Conservation (phyloP, 2,888 invertebrate genomes). For the Spisula solida region DNA sequence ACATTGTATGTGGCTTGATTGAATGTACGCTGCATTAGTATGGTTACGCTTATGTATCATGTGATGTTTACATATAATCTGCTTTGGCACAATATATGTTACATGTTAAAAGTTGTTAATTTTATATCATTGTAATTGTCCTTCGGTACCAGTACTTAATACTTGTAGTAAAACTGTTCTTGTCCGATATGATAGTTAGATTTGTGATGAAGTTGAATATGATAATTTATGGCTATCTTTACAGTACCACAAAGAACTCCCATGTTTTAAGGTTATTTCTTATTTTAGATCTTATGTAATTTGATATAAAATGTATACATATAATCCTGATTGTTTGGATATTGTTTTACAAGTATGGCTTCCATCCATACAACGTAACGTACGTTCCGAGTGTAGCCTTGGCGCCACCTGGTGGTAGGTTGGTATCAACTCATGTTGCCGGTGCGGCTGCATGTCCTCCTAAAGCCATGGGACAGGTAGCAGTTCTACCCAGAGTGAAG, state of each 20-base stretch:
- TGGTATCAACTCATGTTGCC: constrained; percentile 42
- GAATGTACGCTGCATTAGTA: background rate
- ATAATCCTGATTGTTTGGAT: background rate
- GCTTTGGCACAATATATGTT: background rate
- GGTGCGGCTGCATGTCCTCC: constrained; percentile 61
- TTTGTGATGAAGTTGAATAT: too few species aligned
- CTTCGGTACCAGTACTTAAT: too few species aligned
- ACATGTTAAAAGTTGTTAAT: too few species aligned
- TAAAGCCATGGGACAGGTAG: constrained; percentile 45
- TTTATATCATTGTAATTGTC: too few species aligned
- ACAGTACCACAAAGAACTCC: background rate
- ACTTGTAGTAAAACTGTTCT: too few species aligned
- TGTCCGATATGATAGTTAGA: too few species aligned
- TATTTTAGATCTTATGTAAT: background rate
- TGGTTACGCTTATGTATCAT: background rate
- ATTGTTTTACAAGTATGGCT: constrained; percentile 14
- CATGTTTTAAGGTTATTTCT: background rate
- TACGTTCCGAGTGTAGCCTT: constrained; percentile 15
- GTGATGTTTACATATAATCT: background rate
- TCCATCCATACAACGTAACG: background rate
- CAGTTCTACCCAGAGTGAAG: constrained; percentile 37
- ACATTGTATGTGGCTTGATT: too few species aligned
- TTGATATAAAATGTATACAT: background rate
- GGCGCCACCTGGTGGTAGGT: constrained; percentile 42
- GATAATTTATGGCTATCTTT: too few species aligned